Conservation (phyloP, 2,888 invertebrate genomes). For the Sinotaia quadrata region DNA sequence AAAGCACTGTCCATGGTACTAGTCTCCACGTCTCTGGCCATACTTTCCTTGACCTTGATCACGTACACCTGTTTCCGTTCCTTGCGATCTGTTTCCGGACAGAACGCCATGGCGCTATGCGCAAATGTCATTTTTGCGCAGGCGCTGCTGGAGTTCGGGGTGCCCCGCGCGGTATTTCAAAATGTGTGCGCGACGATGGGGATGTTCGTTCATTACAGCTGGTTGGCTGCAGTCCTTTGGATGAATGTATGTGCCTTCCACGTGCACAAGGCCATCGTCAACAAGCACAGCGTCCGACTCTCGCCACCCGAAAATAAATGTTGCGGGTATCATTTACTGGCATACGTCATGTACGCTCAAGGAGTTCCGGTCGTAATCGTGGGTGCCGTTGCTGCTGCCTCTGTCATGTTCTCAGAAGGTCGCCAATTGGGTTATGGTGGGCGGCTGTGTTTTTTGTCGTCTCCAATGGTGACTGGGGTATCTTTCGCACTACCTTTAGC, state of each 20-base stretch:
- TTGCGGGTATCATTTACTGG: slow-evolving; percentile 9
- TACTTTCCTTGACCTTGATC: slow-evolving; percentile 40
- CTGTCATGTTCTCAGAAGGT: slow-evolving; percentile 16
- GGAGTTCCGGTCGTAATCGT: slow-evolving; percentile 24
- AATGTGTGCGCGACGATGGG: slow-evolving; percentile 39
- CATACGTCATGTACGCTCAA: slow-evolving; percentile 31
- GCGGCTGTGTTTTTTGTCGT: slow-evolving; percentile 35
- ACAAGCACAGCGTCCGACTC: neutral
- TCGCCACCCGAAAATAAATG: slow-evolving; percentile 3
- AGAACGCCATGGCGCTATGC: slow-evolving; percentile 41
- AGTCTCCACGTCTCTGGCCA: slow-evolving; percentile 35
- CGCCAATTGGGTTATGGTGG: slow-evolving; percentile 38
- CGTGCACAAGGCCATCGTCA: slow-evolving; percentile 36
- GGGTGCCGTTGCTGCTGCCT: slow-evolving; percentile 16
- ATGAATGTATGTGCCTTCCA: slow-evolving; percentile 46
- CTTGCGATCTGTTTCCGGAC: slow-evolving; percentile 41
- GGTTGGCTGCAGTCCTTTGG: slow-evolving; percentile 42
- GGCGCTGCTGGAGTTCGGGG: slow-evolving; percentile 36
- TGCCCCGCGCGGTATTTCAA: slow-evolving; percentile 7
- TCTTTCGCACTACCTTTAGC: slow-evolving; percentile 46
- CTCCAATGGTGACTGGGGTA: slow-evolving; percentile 21
- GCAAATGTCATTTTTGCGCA: slow-evolving; percentile 39
- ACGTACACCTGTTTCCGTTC: slow-evolving; percentile 34
- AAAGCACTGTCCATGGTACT: slow-evolving; percentile 29
- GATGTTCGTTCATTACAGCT: slow-evolving; percentile 42